A percentile compares a stretch with the other conserved stretches of the same genome.
These are phyloP conservation scores for Sebastes trivittatus DNA, from an alignment of 2,797 vertebrate species.

Conservation along the genomic window DNA sequence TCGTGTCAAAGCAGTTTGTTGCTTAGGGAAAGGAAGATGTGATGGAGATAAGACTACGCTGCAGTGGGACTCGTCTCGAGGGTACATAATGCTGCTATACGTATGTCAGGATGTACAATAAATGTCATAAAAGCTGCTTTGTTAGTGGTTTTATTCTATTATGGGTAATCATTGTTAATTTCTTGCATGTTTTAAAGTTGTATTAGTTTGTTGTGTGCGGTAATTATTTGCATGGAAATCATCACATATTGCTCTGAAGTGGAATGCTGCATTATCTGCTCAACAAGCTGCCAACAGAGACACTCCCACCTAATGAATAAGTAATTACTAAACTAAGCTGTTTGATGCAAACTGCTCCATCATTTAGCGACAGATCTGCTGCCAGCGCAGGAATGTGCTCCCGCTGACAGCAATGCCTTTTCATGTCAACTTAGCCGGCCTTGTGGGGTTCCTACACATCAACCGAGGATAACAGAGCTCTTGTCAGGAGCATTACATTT, in stretches of 20 bases:
- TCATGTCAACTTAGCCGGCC: not conserved
- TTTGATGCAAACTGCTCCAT: not conserved
- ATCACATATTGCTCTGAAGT: not conserved
- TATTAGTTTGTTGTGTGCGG: not conserved
- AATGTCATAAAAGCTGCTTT: not conserved
- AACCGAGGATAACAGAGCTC: not conserved
- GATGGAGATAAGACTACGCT: not conserved
- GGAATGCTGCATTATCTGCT: not conserved
- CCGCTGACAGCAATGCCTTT: not conserved
- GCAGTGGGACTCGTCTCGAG: not conserved
- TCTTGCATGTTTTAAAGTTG: not conserved
- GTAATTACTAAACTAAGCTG: not conserved
- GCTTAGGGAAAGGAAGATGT: not conserved
- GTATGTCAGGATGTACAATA: not conserved
- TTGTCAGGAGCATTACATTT: not conserved
- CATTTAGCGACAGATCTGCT: not conserved
- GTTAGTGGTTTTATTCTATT: not conserved
- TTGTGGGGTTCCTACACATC: not conserved
- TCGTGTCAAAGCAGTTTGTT: not conserved
- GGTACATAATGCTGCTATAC: not conserved
- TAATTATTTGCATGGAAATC: not conserved
- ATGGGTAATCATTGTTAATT: not conserved
- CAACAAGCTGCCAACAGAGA: constrained; percentile 1
- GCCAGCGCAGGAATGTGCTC: not conserved
- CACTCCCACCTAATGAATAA: not conserved